Evolutionary conservation across 1,140 invertebrate species (phyloP), one percentile per base, ranked within the genome.

Genomic region (Solen grandis): DNA sequence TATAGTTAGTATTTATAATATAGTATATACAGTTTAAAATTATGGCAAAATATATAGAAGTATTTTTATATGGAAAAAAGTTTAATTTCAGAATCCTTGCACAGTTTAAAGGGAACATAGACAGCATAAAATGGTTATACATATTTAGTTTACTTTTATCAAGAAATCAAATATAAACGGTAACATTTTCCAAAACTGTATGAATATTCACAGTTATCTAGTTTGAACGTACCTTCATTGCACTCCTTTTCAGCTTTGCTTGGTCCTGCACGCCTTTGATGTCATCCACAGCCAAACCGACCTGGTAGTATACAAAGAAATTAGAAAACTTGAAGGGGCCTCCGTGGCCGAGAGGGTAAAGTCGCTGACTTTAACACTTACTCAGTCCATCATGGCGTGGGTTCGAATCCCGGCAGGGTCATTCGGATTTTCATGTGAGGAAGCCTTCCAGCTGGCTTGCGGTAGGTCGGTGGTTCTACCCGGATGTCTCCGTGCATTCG

Each of bases 171-270:
- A n/a, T n/a, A n/a, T n/a, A n/a, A 25, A 13, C 8, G 22, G 14
- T 59, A 27, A 19, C 14, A 59, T 19, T 19, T 13, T 10, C 1
- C 22, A 31, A 2, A 31, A 22, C 16, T 27, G 2, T 66, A 72
- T 57, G 55, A 36, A 22, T 22, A 60, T 31, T 29, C 5, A 41
- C 54, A 57, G 27, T n/a, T n/a, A n/a, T n/a, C n/a, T n/a, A n/a
- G n/a, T n/a, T n/a, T n/a, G n/a, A n/a, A n/a, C n/a, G n/a, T 75
- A 93, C 93, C 85, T 93, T 92, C 93, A 93, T 93, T 22, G 92
- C 92, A 13, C 93, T 82, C 73, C 93, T 86, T 84, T 90, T 91
- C 16, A 94, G 87, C 19, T 89, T 87, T 36, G 93, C 93, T 60
- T 93, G 87, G 41, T 93, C 92, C 69, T 90, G 91, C 16, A 91